A percentile compares a stretch with the other conserved stretches of the same genome.
These are phyloP conservation scores for Caenorhabditis briggsae DNA, from an alignment of 1,140 invertebrate genomes.

Conservation along the genomic window DNA sequence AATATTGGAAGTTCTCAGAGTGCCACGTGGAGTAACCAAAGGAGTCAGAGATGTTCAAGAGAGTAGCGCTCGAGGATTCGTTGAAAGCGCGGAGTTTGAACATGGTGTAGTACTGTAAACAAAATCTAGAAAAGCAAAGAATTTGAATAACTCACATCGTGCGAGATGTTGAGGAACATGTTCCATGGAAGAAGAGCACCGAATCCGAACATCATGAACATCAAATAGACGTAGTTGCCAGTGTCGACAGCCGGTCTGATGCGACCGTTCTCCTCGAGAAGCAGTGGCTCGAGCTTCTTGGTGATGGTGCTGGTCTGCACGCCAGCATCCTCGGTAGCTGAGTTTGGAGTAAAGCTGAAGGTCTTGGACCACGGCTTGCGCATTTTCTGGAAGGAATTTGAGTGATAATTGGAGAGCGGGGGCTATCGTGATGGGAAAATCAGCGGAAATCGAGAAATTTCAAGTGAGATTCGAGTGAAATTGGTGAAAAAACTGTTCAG, in stretches of 20 bases:
- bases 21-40: not conserved
- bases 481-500: too few species aligned
- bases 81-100: not conserved
- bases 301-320: not conserved
- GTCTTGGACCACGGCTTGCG: too few species aligned
- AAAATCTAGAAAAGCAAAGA: too few species aligned
- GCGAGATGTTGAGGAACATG: conserved; percentile 95
- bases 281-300: not conserved
- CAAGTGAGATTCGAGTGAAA: too few species aligned
- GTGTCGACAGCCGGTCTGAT: not conserved
- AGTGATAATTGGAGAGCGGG: too few species aligned
- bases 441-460: too few species aligned
- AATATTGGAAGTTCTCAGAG: conserved; percentile 83
- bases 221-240: conserved; percentile 86
- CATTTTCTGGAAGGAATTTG: too few species aligned
- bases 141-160: conserved; percentile 75
- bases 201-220: conserved; percentile 93
- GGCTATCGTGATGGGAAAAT: too few species aligned
- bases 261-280: not conserved
- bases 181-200: conserved; percentile 97
- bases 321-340: too few species aligned
- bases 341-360: too few species aligned
- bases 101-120: conserved; percentile 71
- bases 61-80: not conserved
- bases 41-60: too few species aligned